A percentile compares a stretch with the other conserved stretches of the same genome.
Conservation (phyloP, 2,888 invertebrate species). For the Beris chalybata region DNA sequence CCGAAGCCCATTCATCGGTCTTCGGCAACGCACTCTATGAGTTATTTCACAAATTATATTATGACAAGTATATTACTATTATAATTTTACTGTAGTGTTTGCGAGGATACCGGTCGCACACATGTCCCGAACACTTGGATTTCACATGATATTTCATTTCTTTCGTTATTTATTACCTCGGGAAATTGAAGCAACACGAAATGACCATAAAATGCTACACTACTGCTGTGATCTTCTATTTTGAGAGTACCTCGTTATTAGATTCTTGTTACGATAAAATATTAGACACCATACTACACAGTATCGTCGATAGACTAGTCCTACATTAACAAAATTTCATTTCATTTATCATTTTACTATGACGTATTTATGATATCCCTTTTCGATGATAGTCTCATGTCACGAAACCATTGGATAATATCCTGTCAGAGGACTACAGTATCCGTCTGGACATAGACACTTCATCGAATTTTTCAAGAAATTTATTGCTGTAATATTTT, state of each 20-base stretch:
- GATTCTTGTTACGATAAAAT: no score
- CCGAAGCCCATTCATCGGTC: no score
- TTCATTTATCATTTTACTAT: slow-evolving; percentile 28
- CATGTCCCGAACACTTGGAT: slow-evolving; percentile 25
- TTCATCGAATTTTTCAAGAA: no score
- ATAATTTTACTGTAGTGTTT: no score
- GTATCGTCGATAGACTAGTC: no score
- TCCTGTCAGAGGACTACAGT: slow-evolving; percentile 9
- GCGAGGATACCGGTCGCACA: not conserved
- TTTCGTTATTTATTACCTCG: slow-evolving; percentile 29
- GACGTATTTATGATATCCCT: slow-evolving; percentile 32
- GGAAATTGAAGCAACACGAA: slow-evolving; percentile 32
- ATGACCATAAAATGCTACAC: slow-evolving; percentile 22
- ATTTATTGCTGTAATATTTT: no score
- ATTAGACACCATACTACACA: no score
- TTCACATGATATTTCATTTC: slow-evolving; percentile 33
- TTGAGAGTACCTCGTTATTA: no score
- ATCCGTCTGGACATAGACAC: no score
- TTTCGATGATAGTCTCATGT: slow-evolving; percentile 30
- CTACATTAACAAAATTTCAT: slow-evolving; percentile 4
- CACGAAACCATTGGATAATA: slow-evolving; percentile 31
- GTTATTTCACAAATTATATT: no score
- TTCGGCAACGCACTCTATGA: no score
- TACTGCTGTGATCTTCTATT: slow-evolving; percentile 20
- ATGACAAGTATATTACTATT: no score